phyloP scores from a whole-genome alignment of 2,113 vertebrate genomes.

The Hylia prasina region DNA sequence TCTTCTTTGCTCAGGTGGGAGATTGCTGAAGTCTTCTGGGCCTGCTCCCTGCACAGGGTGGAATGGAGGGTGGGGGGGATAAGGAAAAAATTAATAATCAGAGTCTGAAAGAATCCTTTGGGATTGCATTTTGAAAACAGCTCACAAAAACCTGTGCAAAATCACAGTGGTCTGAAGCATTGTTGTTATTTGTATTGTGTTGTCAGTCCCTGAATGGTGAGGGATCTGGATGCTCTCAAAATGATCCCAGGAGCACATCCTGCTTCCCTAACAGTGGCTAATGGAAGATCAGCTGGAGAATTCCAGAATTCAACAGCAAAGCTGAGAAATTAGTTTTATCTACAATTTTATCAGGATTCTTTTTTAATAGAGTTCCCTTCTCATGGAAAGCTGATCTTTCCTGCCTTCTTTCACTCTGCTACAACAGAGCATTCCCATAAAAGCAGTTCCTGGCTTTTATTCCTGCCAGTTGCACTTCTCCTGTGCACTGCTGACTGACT shows the following conservation, averaged over 20 bases:
- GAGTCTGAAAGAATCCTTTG: neutral
- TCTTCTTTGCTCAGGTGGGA: conserved; percentile 94
- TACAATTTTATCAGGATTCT: neutral
- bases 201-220: neutral
- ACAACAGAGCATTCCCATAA: neutral
- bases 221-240: neutral
- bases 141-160: neutral
- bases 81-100: neutral
- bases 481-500: neutral
- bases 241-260: neutral
- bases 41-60: conserved; percentile 81
- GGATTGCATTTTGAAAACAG: neutral
- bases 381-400: neutral
- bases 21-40: conserved; percentile 97
- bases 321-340: neutral
- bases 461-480: neutral
- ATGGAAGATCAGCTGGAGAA: neutral
- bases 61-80: neutral
- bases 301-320: neutral
- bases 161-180: conserved; percentile 21
- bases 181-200: neutral
- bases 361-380: neutral
- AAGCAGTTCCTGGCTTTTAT: neutral
- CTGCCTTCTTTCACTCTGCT: neutral
- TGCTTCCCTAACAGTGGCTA: neutral